A percentile compares a stretch with the other conserved stretches of the same genome.
Conservation (phyloP, 2,888 invertebrate species). For the Tholera decimalis region DNA sequence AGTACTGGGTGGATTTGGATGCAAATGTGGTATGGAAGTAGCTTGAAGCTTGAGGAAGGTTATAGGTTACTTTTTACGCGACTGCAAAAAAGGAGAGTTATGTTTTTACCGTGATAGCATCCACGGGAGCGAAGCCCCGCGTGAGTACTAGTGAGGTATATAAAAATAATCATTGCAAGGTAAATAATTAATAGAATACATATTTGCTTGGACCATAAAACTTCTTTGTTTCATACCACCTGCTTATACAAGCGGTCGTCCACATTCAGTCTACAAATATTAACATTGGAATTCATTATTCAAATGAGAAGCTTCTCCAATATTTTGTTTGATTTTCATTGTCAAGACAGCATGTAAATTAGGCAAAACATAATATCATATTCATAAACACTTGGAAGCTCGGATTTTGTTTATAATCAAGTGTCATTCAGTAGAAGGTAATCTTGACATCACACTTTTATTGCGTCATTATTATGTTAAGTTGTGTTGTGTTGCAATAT, state of each 20-base stretch:
- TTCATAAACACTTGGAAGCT: slow-evolving; percentile 14
- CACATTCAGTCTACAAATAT: neutral
- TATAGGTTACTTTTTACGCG: too few relatives aligned
- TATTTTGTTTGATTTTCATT: slow-evolving; percentile 31
- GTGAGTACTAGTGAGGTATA: too few relatives aligned
- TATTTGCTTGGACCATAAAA: too few relatives aligned
- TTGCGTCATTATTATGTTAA: slow-evolving; percentile 19
- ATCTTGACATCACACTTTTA: slow-evolving; percentile 30
- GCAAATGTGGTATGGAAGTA: too few relatives aligned
- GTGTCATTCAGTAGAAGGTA: slow-evolving; percentile 39
- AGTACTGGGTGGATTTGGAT: too few relatives aligned
- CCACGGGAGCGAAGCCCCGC: too few relatives aligned
- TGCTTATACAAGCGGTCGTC: neutral
- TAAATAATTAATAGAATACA: too few relatives aligned
- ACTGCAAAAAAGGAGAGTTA: too few relatives aligned
- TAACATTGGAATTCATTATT: slow-evolving; percentile 15
- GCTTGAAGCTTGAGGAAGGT: too few relatives aligned
- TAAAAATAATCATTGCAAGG: too few relatives aligned
- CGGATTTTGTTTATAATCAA: slow-evolving; percentile 40
- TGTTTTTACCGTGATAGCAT: too few relatives aligned
- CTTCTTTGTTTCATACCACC: neutral
- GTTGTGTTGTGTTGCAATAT: slow-evolving; percentile 33
- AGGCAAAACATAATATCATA: slow-evolving; percentile 33
- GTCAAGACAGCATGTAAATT: slow-evolving; percentile 20
- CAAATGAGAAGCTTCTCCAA: slow-evolving; percentile 4